A percentile compares a stretch with the other conserved stretches of the same genome.
These are phyloP conservation scores for Paracanthobrama guichenoti DNA, from an alignment of 2,113 vertebrate genomes.

Conservation along the genomic window DNA sequence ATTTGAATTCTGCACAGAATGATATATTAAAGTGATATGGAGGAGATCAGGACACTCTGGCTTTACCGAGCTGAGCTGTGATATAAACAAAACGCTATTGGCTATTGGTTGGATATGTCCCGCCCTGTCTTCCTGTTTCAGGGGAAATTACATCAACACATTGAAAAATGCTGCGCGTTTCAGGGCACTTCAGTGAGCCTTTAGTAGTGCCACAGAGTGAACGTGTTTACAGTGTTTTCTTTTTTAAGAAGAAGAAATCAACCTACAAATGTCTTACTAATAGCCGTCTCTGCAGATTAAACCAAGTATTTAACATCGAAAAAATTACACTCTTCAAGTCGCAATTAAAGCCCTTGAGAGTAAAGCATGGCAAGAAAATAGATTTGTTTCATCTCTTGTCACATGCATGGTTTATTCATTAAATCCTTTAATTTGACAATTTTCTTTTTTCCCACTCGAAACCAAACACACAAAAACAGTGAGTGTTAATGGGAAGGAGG, in stretches of 20 bases:
- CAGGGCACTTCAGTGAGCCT: too few relatives aligned
- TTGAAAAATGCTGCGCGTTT: too few relatives aligned
- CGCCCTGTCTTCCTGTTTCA: too few relatives aligned
- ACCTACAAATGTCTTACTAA: background rate
- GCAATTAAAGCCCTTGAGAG: background rate
- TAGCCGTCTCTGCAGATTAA: constrained; percentile 2
- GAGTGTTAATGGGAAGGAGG: constrained; percentile 27
- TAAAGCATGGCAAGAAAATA: background rate
- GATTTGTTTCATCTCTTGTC: background rate
- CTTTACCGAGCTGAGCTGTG: too few relatives aligned
- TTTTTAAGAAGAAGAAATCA: background rate
- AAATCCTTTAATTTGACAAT: constrained; percentile 23
- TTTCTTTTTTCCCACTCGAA: constrained; percentile 17
- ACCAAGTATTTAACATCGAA: background rate
- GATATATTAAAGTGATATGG: too few relatives aligned
- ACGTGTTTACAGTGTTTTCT: background rate
- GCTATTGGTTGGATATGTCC: too few relatives aligned
- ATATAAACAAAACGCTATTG: too few relatives aligned
- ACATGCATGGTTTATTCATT: constrained; percentile 27
- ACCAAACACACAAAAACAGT: constrained; percentile 8
- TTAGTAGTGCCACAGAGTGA: background rate
- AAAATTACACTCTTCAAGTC: background rate
- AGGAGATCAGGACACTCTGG: too few relatives aligned
- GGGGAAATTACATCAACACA: too few relatives aligned
- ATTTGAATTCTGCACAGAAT: too few relatives aligned